phyloP scores from a whole-genome alignment of 37 sponge, comb jelly and placozoan genomes.

The Lycopodina hypogea region DNA sequence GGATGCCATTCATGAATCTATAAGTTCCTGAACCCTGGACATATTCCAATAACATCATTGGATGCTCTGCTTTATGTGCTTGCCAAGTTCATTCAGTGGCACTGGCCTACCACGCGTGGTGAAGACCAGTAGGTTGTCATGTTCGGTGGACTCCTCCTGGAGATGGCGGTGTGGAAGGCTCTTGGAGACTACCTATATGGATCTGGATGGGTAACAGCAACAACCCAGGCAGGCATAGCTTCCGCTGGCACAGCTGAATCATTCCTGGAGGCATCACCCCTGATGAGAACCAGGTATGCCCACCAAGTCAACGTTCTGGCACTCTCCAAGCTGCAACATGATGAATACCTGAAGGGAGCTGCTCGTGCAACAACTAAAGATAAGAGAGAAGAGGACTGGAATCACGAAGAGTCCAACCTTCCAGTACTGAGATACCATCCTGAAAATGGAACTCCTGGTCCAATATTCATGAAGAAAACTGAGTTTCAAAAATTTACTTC shows the following conservation, averaged over 20 bases:
- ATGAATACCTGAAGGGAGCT: not conserved
- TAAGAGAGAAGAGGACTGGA: no score
- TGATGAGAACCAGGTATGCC: not conserved
- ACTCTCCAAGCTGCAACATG: not conserved
- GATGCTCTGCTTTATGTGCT: not conserved
- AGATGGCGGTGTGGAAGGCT: slow-evolving; percentile 7
- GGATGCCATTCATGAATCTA: no score
- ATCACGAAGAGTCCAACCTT: no score
- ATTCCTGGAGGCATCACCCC: not conserved
- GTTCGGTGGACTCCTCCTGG: slow-evolving; percentile 36
- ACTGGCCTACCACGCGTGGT: slow-evolving; percentile 30
- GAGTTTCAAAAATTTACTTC: no score
- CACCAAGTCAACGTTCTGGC: not conserved
- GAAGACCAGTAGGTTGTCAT: slow-evolving; percentile 30
- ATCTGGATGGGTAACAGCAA: slow-evolving; percentile 6
- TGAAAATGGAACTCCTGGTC: no score
- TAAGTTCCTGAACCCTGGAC: not conserved
- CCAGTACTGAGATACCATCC: no score
- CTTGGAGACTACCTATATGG: not conserved
- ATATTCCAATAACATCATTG: not conserved
- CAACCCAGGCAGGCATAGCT: slow-evolving; percentile 14
- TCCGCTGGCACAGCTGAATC: not conserved
- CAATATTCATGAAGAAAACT: no score
- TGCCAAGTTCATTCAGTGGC: slow-evolving; percentile 27
- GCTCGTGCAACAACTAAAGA: no score